These are phyloP conservation scores for Yponomeuta malinellus DNA, from an alignment of 2,888 invertebrate species.

Conservation along the genomic window DNA sequence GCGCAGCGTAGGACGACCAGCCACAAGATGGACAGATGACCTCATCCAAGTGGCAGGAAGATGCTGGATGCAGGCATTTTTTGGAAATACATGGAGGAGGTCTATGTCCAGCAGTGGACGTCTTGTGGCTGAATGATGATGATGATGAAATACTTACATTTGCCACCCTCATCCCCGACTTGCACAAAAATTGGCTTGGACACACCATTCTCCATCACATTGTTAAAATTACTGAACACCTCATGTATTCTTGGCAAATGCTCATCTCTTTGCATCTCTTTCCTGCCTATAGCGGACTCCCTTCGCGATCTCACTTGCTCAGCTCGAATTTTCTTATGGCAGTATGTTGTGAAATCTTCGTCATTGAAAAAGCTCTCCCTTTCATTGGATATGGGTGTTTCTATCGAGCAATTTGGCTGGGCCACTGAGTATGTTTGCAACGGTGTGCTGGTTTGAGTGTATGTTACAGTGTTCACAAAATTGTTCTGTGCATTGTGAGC, in stretches of 20 bases:
- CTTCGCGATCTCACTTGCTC: slow-evolving; percentile 30
- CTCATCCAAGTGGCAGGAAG: too few relatives aligned
- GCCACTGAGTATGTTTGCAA: neutral
- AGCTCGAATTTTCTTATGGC: slow-evolving; percentile 43
- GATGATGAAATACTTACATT: slow-evolving; percentile 32
- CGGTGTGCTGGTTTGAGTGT: neutral
- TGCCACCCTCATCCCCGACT: slow-evolving; percentile 36
- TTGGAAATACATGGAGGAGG: too few relatives aligned
- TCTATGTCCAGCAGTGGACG: too few relatives aligned
- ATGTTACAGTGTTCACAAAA: neutral
- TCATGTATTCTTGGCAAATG: slow-evolving; percentile 43
- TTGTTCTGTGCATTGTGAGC: neutral
- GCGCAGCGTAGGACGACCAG: too few relatives aligned
- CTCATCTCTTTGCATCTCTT: neutral
- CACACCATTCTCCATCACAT: slow-evolving; percentile 24
- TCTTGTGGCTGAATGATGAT: too few relatives aligned
- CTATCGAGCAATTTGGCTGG: neutral
- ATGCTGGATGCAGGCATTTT: too few relatives aligned
- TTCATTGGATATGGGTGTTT: neutral
- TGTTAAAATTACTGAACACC: slow-evolving; percentile 42
- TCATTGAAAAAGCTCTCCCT: neutral
- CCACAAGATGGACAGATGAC: too few relatives aligned
- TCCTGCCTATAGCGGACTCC: slow-evolving; percentile 12
- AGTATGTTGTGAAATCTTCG: slow-evolving; percentile 29
- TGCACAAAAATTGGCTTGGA: slow-evolving; percentile 43